Evolutionary conservation across 2,113 vertebrate genomes (phyloP).

Genomic region (Malaclemys terrapin): DNA sequence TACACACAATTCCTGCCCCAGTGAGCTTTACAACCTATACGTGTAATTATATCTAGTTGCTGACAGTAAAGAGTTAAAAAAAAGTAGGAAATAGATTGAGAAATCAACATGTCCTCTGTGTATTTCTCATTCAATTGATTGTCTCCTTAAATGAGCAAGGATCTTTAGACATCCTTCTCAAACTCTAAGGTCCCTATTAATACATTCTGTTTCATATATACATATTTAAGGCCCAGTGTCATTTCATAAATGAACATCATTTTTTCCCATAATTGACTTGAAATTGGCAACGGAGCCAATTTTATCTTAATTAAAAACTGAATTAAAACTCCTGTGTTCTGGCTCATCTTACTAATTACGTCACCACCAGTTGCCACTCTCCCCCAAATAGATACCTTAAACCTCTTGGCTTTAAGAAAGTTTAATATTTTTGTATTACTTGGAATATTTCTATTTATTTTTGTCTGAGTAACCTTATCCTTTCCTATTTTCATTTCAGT

Average conservation of each 20-base stretch:
- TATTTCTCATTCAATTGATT: background rate
- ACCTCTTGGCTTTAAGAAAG: background rate
- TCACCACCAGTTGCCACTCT: background rate
- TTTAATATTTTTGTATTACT: background rate
- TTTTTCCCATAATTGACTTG: background rate
- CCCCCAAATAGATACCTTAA: background rate
- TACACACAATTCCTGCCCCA: background rate
- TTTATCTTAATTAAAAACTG: background rate
- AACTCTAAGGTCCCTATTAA: background rate
- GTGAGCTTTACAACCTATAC: background rate
- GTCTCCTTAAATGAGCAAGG: background rate
- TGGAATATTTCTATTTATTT: background rate
- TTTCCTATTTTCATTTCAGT: conserved; percentile 9
- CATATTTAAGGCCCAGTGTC: background rate
- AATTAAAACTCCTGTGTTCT: background rate
- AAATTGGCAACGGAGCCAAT: background rate
- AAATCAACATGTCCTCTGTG: background rate
- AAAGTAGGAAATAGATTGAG: background rate
- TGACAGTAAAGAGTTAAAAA: background rate
- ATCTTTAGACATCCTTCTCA: background rate
- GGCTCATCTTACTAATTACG: background rate
- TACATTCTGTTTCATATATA: background rate
- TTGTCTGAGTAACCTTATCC: background rate
- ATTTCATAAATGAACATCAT: background rate
- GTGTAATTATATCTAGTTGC: background rate